phyloP scores from a whole-genome alignment of 64 coral and sea anemone species.

The Pocillopora damicornis region DNA sequence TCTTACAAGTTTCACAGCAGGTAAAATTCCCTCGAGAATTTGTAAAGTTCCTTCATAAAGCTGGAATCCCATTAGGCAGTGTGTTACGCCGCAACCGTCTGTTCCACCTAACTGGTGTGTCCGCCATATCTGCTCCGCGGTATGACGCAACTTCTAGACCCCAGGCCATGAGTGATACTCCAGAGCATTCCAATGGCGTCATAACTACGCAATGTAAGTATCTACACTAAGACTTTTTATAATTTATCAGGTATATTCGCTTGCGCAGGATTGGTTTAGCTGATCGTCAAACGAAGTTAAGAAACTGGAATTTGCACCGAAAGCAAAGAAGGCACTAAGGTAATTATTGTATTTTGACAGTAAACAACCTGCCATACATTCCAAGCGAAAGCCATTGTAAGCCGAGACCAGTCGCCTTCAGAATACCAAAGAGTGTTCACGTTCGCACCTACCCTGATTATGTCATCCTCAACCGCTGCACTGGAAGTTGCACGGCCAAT shows the following conservation, averaged over 20 bases:
- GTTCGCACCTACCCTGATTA: not conserved
- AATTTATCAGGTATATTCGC: no score
- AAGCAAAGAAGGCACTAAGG: not conserved
- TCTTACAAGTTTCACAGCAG: no score
- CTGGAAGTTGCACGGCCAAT: not conserved
- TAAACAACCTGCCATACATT: not conserved
- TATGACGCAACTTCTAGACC: not conserved
- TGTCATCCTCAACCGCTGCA: conserved; percentile 23
- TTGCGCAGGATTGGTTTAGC: no score
- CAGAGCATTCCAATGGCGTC: not conserved
- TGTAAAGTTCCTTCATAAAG: not conserved
- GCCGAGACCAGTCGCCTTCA: not conserved
- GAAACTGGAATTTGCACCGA: no score
- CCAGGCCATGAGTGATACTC: not conserved
- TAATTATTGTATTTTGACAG: not conserved
- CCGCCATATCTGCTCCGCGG: not conserved
- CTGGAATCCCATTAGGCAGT: not conserved
- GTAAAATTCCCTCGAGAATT: not conserved
- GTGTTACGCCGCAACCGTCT: not conserved
- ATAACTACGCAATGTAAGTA: not conserved
- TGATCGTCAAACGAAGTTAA: no score
- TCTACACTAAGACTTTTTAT: no score
- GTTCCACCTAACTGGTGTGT: not conserved
- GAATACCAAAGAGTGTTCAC: not conserved
- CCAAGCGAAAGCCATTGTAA: not conserved